Percentiles rank a stretch among this genome's conserved stretches.
These are phyloP conservation scores for Sphinx pinastri DNA, from an alignment of 2,888 invertebrate species.

Conservation along the genomic window DNA sequence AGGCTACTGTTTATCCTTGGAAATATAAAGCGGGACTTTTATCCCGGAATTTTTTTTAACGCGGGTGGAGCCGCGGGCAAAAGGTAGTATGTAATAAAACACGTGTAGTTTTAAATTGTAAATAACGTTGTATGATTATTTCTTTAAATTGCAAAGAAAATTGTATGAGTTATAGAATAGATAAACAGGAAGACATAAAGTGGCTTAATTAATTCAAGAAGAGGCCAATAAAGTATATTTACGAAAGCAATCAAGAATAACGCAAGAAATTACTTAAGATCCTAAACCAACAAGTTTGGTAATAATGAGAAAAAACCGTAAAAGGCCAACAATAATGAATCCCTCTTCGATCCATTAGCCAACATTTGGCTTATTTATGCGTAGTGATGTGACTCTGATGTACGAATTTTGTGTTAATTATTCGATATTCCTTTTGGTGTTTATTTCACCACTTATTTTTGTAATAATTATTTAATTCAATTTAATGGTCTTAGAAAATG, in stretches of 20 bases:
- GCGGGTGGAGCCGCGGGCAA: too few relatives aligned
- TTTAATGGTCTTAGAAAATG: too few relatives aligned
- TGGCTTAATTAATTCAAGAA: background rate
- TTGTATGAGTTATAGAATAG: background rate
- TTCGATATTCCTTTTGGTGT: too few relatives aligned
- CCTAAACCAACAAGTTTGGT: conserved; percentile 17
- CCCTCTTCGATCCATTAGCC: background rate
- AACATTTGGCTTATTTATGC: background rate
- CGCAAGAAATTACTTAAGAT: conserved; percentile 10
- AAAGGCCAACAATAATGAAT: background rate
- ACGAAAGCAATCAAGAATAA: conserved; percentile 7
- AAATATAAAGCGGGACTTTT: too few relatives aligned
- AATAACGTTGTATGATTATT: too few relatives aligned
- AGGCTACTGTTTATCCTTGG: too few relatives aligned
- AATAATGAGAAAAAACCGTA: conserved; percentile 13
- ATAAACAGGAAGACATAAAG: background rate
- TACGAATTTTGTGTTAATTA: background rate
- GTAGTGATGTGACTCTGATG: background rate
- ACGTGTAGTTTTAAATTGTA: too few relatives aligned
- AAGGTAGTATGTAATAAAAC: too few relatives aligned
- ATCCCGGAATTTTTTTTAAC: too few relatives aligned
- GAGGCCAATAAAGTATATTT: conserved; percentile 5
- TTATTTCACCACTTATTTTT: too few relatives aligned
- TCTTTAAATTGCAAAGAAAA: background rate
- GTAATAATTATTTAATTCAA: too few relatives aligned